phyloP scores from a whole-genome alignment of 2,113 vertebrate species.

The Ameiurus melas region DNA sequence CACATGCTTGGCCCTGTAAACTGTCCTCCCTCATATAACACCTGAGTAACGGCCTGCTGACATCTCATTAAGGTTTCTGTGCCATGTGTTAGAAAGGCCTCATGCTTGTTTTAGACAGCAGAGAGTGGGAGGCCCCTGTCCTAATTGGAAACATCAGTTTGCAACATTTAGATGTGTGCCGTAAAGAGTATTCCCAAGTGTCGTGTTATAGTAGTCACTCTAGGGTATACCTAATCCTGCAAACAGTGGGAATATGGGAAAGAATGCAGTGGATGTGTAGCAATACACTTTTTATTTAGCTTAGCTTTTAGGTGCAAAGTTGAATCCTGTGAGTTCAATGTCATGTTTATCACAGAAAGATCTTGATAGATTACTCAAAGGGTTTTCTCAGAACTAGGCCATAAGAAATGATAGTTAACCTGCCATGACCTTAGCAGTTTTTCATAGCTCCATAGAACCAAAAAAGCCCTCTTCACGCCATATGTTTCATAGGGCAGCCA shows the following conservation, averaged over 20 bases:
- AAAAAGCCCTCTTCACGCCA: not conserved
- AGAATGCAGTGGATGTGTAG: not conserved
- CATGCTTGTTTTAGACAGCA: conserved; percentile 74
- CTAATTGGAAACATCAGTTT: conserved; percentile 59
- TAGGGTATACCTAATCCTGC: conserved; percentile 10
- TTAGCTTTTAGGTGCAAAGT: not conserved
- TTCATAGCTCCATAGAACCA: not conserved
- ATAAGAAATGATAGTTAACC: not conserved
- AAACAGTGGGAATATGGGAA: not conserved
- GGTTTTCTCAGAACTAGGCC: not conserved
- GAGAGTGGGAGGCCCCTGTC: conserved; percentile 67
- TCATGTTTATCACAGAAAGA: not conserved
- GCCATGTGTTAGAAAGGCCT: conserved; percentile 63
- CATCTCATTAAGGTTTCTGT: conserved; percentile 68
- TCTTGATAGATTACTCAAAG: not conserved
- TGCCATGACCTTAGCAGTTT: not conserved
- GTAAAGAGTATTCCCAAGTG: conserved; percentile 77
- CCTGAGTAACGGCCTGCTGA: conserved; percentile 67
- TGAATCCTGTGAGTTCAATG: not conserved
- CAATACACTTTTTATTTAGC: not conserved
- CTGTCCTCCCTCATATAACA: conserved; percentile 63
- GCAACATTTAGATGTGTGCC: conserved; percentile 69
- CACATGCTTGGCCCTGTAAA: conserved; percentile 16
- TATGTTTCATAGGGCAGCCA: not conserved
- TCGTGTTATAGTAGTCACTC: conserved; percentile 66